Percentiles rank a stretch among this genome's conserved stretches.
These are phyloP conservation scores for Cynopterus sphinx DNA, from an alignment of 2,797 vertebrate genomes.

Conservation along the genomic window DNA sequence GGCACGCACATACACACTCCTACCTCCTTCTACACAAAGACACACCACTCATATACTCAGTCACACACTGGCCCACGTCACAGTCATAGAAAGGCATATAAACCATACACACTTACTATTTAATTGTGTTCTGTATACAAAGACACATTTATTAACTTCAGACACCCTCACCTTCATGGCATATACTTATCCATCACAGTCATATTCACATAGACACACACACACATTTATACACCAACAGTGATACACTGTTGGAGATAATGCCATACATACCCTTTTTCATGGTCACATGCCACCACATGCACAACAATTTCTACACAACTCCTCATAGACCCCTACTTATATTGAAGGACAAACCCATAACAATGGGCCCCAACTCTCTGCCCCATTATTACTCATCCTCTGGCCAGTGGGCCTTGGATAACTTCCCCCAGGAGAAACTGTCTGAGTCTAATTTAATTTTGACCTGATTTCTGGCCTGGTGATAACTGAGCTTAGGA, in stretches of 20 bases:
- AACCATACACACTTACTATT: background rate
- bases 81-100: background rate
- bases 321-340: background rate
- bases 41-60: background rate
- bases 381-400: background rate
- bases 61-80: background rate
- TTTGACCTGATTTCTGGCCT: background rate
- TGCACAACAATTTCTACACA: background rate
- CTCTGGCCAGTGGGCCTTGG: background rate
- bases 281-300: background rate
- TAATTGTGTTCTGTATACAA: background rate
- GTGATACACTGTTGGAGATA: background rate
- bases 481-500: background rate
- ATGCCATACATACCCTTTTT: background rate
- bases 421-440: background rate
- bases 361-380: fast-evolving
- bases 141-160: background rate
- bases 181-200: background rate
- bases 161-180: background rate
- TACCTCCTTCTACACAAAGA: background rate
- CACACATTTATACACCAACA: background rate
- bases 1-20: background rate
- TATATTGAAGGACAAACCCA: background rate
- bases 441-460: background rate
- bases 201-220: background rate